Evolutionary conservation across 2,113 vertebrate genomes (phyloP).

Genomic region (Aptenodytes patagonicus): DNA sequence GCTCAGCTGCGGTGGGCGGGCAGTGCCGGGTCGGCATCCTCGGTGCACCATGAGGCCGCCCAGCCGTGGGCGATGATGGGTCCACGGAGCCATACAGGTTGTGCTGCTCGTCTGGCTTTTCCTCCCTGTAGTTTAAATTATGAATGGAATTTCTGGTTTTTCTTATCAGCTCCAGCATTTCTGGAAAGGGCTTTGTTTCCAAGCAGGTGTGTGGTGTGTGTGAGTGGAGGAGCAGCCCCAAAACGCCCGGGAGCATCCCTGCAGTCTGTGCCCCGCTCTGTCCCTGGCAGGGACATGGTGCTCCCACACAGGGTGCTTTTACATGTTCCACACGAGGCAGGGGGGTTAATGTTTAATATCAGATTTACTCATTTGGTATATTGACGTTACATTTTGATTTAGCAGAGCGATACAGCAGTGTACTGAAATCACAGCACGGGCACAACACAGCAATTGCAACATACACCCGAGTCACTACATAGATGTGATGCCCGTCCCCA

Average conservation of each 20-base stretch:
- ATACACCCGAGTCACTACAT: rapidly evolving
- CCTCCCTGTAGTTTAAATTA: not conserved
- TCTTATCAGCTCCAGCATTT: rapidly evolving
- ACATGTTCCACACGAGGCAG: rapidly evolving
- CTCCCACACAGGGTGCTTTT: not conserved
- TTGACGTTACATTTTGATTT: not conserved
- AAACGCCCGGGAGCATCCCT: not conserved
- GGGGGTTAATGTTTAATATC: not conserved
- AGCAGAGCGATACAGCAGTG: rapidly evolving
- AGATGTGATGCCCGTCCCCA: rapidly evolving
- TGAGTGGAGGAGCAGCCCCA: not conserved
- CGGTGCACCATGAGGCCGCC: rapidly evolving
- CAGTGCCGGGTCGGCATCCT: rapidly evolving
- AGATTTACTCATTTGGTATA: not conserved
- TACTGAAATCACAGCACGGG: not conserved
- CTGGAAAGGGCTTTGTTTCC: not conserved
- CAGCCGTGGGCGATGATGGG: rapidly evolving
- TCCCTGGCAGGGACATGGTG: not conserved
- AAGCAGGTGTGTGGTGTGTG: not conserved
- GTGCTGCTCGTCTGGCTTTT: rapidly evolving
- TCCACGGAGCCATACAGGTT: rapidly evolving
- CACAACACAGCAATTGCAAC: rapidly evolving
- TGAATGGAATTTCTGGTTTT: not conserved
- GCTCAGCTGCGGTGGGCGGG: rapidly evolving
- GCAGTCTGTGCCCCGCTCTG: rapidly evolving